These are phyloP conservation scores for Apomyelois bistriatella DNA, from an alignment of 2,888 invertebrate species.

Conservation along the genomic window DNA sequence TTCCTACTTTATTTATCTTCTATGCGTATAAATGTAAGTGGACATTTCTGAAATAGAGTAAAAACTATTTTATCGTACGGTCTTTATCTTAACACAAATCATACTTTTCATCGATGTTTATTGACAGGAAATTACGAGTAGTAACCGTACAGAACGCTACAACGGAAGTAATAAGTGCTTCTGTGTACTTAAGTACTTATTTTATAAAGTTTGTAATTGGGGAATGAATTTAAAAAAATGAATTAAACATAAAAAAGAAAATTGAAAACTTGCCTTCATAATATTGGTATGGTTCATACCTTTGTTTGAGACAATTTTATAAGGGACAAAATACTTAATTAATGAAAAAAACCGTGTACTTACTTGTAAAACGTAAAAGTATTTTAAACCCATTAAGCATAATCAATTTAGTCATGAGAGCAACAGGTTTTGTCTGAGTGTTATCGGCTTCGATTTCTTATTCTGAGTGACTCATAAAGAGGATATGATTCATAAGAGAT, in stretches of 20 bases:
- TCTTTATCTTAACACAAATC: background rate
- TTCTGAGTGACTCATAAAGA: constrained; percentile 19
- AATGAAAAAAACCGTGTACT: no score
- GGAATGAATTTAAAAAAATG: no score
- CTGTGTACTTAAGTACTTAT: no score
- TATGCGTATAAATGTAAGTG: background rate
- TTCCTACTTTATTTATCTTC: background rate
- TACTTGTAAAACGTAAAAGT: no score
- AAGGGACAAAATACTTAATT: no score
- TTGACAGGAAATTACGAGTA: constrained; percentile 3
- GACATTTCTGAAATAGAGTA: background rate
- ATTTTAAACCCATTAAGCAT: background rate
- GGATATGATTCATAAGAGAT: constrained; percentile 29
- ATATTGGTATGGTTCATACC: no score
- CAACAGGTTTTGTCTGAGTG: background rate
- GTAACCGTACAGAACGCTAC: constrained; percentile 4
- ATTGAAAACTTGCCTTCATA: no score
- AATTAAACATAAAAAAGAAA: no score
- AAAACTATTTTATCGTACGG: background rate
- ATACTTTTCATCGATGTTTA: background rate
- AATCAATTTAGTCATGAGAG: background rate
- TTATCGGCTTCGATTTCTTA: constrained; percentile 8
- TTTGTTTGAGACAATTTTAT: no score
- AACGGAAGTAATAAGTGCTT: constrained; percentile 1
- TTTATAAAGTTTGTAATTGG: background rate